Evolutionary conservation across 2,113 vertebrate genomes (phyloP).

Genomic region (Calidris pygmaea): DNA sequence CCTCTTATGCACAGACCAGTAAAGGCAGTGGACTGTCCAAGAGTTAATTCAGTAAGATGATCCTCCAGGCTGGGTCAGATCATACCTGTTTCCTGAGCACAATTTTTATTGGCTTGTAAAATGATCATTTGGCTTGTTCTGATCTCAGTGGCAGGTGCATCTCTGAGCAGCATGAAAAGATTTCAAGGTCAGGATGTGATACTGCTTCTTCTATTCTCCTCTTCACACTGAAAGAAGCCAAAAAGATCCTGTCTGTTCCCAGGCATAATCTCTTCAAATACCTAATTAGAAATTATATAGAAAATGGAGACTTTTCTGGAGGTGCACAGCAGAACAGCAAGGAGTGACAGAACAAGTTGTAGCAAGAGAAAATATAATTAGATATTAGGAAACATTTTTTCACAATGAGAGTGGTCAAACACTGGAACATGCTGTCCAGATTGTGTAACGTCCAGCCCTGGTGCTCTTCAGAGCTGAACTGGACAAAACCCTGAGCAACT

Average conservation of each 20-base stretch:
- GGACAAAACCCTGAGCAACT: neutral
- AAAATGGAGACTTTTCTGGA: neutral
- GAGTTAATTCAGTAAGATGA: neutral
- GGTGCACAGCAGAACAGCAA: neutral
- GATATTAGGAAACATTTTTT: constrained; percentile 40
- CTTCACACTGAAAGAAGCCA: neutral
- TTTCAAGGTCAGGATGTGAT: neutral
- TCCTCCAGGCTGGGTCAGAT: neutral
- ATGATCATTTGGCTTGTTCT: neutral
- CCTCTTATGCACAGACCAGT: neutral
- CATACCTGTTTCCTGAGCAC: neutral
- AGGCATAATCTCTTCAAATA: constrained; percentile 1
- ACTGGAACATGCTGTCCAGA: constrained; percentile 21
- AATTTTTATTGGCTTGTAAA: neutral
- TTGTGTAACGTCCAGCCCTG: neutral
- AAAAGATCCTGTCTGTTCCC: neutral
- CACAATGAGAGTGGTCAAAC: constrained; percentile 17
- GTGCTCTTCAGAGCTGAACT: neutral
- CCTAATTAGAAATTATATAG: neutral
- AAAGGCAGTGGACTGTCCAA: neutral
- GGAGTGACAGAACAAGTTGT: constrained; percentile 2
- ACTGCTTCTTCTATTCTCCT: neutral
- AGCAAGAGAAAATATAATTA: constrained; percentile 18
- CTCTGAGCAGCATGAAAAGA: neutral
- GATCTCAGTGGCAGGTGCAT: neutral